Evolutionary conservation across 2,797 vertebrate genomes (phyloP), one percentile per base, ranked within the genome.

Genomic region (Gambusia yucatana): DNA sequence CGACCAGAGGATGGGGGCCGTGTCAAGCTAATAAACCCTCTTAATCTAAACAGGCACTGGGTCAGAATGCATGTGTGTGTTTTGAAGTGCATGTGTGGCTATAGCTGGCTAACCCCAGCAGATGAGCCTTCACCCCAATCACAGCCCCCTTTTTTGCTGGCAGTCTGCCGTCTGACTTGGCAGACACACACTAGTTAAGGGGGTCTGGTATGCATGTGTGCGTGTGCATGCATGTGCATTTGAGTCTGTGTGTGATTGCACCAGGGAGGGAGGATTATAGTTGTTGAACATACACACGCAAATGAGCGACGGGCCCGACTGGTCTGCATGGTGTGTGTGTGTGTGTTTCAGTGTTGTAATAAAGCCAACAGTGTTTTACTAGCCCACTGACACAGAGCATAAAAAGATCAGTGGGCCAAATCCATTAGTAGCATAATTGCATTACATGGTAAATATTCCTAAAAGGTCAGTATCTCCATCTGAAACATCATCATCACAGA

Each of bases 131-230:
- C 91, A 92, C 91, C 93, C 94, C 91, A 94, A 91, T 93, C 92
- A 91, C 90, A 93, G 88, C 89, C 94, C 92, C 88, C 86, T 90
- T 81, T 91, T 92, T 89, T 88, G 89, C 94, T 96, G 96, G 96
- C 95, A 96, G 92, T 75, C 92, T 95, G 96, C 95, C 95, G 87
- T 92, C 90, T 70, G 82, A 95, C 93, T 96, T 96, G 95, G 95
- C 96, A 96, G 94, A 92, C 88, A 81, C 87, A 89, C 90, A 91
- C 92, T 95, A 92, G 77, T 88, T 70, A 70, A 70, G 90, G 91
- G 92, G 94, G 92, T 92, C 90, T 93, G 90, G 77, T 91, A 91
- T 92, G 93, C 86, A 76, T 52, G n/a, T 82, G 79, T 82, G 86
- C 74, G 83, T 84, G 81, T 80, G 79, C 75, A 52, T 78, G 86